Conservation (phyloP, 2,113 vertebrate species). For the Pseudorasbora parva region DNA sequence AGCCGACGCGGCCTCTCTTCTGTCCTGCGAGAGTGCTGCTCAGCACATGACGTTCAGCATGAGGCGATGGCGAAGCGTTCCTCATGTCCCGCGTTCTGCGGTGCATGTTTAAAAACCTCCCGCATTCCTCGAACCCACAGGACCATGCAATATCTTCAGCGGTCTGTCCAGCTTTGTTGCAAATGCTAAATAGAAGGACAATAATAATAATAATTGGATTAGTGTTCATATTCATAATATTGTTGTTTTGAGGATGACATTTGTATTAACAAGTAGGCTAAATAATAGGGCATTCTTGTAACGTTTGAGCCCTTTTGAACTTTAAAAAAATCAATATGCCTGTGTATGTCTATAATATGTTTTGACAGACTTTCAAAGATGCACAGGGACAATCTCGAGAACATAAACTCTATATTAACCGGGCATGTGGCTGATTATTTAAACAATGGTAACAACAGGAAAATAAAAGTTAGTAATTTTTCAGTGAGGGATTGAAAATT, state of each 20-base stretch:
- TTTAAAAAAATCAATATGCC: background rate
- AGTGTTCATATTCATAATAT: background rate
- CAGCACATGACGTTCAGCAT: background rate
- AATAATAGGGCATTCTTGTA: background rate
- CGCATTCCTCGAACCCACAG: conserved; percentile 76
- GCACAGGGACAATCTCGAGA: background rate
- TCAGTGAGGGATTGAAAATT: background rate
- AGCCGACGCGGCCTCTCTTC: conserved; percentile 60
- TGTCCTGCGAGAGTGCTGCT: conserved; percentile 40
- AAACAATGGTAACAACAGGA: background rate
- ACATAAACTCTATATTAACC: background rate
- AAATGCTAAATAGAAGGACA: conserved; percentile 66
- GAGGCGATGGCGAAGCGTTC: background rate
- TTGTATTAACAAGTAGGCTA: background rate
- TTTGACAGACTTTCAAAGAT: too few species aligned
- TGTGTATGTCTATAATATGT: background rate
- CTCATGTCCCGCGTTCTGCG: conserved; percentile 68
- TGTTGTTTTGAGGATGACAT: background rate
- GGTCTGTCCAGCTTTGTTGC: conserved; percentile 79
- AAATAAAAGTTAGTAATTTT: too few species aligned
- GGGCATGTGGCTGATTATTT: too few species aligned
- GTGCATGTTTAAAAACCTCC: conserved; percentile 73
- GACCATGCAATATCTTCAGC: conserved; percentile 80
- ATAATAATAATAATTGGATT: background rate
- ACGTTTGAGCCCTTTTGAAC: background rate